A percentile compares a stretch with the other conserved stretches of the same genome.
These are phyloP conservation scores for Drosophila anomelani DNA, from an alignment of 2,888 invertebrate species.

Conservation along the genomic window DNA sequence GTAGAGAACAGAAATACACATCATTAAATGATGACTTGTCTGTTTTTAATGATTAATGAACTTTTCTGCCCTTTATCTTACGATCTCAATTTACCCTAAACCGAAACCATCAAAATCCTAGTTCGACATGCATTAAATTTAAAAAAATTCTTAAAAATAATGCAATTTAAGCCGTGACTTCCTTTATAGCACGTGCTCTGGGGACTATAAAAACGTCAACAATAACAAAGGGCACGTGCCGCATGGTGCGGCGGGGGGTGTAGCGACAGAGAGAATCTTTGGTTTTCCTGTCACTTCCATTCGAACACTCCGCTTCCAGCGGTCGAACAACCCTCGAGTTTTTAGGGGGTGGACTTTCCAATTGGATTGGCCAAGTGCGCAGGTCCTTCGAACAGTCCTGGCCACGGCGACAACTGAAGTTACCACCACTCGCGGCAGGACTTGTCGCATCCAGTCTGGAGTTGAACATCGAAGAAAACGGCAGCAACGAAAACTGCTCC, in stretches of 20 bases:
- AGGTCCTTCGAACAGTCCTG: constrained; percentile 82
- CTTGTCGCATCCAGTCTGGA: constrained; percentile 83
- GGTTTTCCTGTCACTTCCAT: constrained; percentile 47
- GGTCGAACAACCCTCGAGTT: constrained; percentile 18
- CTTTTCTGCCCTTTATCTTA: background rate
- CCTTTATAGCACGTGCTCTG: constrained; percentile 56
- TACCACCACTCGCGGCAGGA: constrained; percentile 76
- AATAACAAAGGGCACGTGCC: constrained; percentile 72
- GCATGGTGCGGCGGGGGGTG: constrained; percentile 21
- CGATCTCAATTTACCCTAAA: background rate
- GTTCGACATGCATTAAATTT: background rate
- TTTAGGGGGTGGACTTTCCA: constrained; percentile 50
- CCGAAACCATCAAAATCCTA: no score
- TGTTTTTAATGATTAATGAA: background rate
- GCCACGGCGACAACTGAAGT: constrained; percentile 39
- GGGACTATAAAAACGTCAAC: constrained; percentile 62
- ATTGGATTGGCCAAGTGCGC: constrained; percentile 81
- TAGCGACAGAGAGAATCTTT: constrained; percentile 14
- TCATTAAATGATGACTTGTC: background rate
- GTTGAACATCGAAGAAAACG: constrained; percentile 83
- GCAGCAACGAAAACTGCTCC: constrained; percentile 79
- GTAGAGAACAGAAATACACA: background rate
- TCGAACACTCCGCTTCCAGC: constrained; percentile 36
- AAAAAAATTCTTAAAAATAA: constrained; percentile 8
- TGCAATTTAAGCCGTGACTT: constrained; percentile 9